A percentile compares a stretch with the other conserved stretches of the same genome.
Conservation (phyloP, 2,888 invertebrate species). For the Drosophila maculinotata region DNA sequence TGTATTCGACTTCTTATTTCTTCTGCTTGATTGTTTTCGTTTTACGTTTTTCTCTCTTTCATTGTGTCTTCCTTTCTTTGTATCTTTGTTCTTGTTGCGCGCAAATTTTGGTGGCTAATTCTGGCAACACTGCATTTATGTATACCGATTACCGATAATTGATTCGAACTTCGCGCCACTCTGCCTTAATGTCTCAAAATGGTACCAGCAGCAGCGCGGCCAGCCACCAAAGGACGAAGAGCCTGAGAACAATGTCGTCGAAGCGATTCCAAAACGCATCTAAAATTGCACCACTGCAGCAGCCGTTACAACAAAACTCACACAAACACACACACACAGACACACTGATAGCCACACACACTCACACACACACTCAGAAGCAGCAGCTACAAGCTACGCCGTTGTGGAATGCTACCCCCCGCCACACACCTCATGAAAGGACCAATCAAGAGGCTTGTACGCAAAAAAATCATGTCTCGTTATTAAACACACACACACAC, state of each 20-base stretch:
- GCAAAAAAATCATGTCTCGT: conserved; percentile 4
- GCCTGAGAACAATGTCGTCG: conserved; percentile 81
- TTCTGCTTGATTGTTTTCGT: conserved; percentile 60
- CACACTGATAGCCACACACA: conserved; percentile 18
- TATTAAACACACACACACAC: conserved; percentile 30
- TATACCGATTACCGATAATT: conserved; percentile 6
- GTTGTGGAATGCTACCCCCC: conserved; percentile 16
- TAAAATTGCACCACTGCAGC: conserved; percentile 54
- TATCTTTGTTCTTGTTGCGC: conserved; percentile 55
- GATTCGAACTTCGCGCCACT: conserved; percentile 16
- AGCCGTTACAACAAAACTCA: conserved; percentile 32
- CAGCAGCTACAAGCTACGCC: conserved; percentile 21
- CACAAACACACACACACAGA: conserved; percentile 14
- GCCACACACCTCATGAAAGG: conserved; percentile 19
- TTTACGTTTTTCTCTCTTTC: conserved; percentile 60
- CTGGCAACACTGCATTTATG: conserved; percentile 49
- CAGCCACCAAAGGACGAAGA: conserved; percentile 84
- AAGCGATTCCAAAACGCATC: conserved; percentile 80
- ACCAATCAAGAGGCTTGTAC: conserved; percentile 33
- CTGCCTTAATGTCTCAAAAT: conserved; percentile 8
- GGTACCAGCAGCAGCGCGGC: conserved; percentile 76
- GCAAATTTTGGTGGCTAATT: conserved; percentile 44
- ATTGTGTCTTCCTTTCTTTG: conserved; percentile 60
- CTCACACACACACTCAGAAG: conserved; percentile 23
- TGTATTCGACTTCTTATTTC: conserved; percentile 23